A percentile compares a stretch with the other conserved stretches of the same genome.
Evolutionary conservation across 2,113 vertebrate species (phyloP).

Genomic region (Lates calcarifer): DNA sequence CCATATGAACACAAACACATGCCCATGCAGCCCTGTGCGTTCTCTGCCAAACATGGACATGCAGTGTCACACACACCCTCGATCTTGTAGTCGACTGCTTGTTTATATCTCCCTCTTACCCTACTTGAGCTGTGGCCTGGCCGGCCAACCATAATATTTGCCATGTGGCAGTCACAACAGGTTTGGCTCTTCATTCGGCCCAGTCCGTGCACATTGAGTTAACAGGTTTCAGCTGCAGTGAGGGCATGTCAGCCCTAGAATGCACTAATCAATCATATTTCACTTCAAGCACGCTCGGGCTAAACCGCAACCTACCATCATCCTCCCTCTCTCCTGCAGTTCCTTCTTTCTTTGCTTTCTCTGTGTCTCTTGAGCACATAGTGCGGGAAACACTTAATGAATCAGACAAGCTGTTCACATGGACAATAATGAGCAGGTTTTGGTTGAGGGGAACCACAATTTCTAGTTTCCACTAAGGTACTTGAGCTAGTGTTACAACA

Average conservation of each 20-base stretch:
- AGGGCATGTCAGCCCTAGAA: constrained; percentile 76
- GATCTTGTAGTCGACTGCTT: constrained; percentile 51
- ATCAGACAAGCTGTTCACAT: constrained; percentile 82
- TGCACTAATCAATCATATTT: constrained; percentile 83
- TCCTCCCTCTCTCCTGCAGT: constrained; percentile 48
- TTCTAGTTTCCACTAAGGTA: constrained; percentile 73
- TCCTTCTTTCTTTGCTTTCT: constrained; percentile 62
- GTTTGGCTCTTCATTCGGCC: constrained; percentile 67
- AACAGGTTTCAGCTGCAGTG: constrained; percentile 81
- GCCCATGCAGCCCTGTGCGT: constrained; percentile 26
- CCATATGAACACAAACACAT: constrained; percentile 40
- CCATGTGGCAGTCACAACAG: constrained; percentile 78
- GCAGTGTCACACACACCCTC: constrained; percentile 49
- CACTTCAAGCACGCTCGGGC: constrained; percentile 71
- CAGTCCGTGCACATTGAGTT: constrained; percentile 72
- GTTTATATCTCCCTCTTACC: constrained; percentile 55
- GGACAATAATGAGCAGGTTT: constrained; percentile 83
- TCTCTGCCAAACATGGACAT: constrained; percentile 57
- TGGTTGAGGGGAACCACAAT: constrained; percentile 78
- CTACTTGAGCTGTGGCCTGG: constrained; percentile 61
- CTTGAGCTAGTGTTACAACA: constrained; percentile 68
- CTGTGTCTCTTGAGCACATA: constrained; percentile 72
- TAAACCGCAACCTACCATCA: constrained; percentile 69
- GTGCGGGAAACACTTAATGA: constrained; percentile 78
- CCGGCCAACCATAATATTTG: constrained; percentile 76